Evolutionary conservation across 2,113 vertebrate genomes (phyloP).

Genomic region (Petromus typicus): DNA sequence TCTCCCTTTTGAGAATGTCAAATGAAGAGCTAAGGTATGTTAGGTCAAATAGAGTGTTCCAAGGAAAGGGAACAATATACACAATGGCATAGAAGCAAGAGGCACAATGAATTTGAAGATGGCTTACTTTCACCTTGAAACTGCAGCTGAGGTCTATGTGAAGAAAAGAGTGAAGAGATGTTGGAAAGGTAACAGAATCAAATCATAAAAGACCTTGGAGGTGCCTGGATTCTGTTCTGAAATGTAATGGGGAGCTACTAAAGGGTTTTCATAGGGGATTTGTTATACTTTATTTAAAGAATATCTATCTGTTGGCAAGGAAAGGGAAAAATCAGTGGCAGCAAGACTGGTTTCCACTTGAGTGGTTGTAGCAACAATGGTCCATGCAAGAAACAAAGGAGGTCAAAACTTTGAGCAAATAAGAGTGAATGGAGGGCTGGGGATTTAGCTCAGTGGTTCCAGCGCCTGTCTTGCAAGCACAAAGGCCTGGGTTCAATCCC

Average conservation of each 20-base stretch:
- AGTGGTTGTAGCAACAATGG: background rate
- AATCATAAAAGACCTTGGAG: background rate
- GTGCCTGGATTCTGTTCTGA: conserved; percentile 14
- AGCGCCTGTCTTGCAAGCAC: no score
- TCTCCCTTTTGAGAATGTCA: background rate
- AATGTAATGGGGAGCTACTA: background rate
- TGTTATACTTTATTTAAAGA: conserved; percentile 31
- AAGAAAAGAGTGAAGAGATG: background rate
- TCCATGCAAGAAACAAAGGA: background rate
- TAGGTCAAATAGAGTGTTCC: background rate
- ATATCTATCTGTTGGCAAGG: background rate
- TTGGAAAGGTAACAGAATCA: conserved; percentile 2
- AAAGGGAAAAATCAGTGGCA: background rate
- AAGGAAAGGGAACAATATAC: background rate
- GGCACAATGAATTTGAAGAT: background rate
- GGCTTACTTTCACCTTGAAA: background rate
- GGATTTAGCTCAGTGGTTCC: no score
- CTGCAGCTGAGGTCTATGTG: background rate
- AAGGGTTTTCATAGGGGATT: background rate
- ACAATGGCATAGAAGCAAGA: background rate
- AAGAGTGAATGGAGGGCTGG: background rate
- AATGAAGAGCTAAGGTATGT: background rate
- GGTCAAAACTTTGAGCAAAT: background rate
- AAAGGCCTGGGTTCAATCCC: no score
- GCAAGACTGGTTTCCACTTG: background rate